Evolutionary conservation across 2,797 vertebrate species (phyloP).

Genomic region (Galagoides demidoff): DNA sequence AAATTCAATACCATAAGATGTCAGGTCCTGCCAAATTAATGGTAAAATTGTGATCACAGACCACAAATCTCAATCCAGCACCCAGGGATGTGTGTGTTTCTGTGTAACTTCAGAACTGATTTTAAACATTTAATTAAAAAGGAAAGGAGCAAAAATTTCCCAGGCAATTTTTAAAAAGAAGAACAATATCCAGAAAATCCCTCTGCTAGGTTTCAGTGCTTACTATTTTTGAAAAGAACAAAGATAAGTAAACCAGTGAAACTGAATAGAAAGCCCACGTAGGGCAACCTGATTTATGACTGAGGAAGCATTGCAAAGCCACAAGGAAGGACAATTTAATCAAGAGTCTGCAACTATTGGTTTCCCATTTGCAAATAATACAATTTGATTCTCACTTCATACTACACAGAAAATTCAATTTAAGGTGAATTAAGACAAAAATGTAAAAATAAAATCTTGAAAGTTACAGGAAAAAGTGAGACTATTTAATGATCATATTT

Average conservation of each 20-base stretch:
- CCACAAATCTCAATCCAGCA: not conserved
- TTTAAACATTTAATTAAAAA: not conserved
- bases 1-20: not conserved
- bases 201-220: not conserved
- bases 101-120: not conserved
- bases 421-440: not conserved
- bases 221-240: not conserved
- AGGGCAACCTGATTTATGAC: not conserved
- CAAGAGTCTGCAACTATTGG: not conserved
- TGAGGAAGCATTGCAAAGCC: not conserved
- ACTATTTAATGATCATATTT: not conserved
- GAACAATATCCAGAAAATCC: not conserved
- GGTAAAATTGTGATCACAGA: slow-evolving; percentile 1
- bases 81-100: not conserved
- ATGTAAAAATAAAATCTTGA: not conserved
- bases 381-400: not conserved
- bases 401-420: not conserved
- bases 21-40: not conserved
- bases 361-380: slow-evolving; percentile 8
- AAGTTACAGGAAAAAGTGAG: not conserved
- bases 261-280: not conserved
- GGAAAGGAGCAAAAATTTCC: not conserved
- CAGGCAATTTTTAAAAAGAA: not conserved
- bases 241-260: not conserved
- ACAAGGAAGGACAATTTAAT: not conserved